Evolutionary conservation across 2,113 vertebrate genomes (phyloP).

Genomic region (Aegithalos caudatus): DNA sequence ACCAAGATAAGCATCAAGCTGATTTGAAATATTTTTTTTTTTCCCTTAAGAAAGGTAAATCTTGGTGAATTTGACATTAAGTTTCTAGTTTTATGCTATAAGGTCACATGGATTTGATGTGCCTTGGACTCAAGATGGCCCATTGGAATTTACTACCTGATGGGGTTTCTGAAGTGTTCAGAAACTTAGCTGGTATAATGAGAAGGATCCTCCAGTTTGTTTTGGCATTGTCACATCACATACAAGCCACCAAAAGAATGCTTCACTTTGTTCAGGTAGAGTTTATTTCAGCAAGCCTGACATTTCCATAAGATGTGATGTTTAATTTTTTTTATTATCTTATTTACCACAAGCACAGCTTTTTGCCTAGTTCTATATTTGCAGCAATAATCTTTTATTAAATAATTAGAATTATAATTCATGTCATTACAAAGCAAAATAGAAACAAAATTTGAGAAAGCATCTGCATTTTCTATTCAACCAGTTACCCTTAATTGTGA

Average conservation of each 20-base stretch:
- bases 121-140: not conserved
- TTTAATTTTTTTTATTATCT: not conserved
- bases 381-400: not conserved
- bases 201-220: not conserved
- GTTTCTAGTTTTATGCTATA: not conserved
- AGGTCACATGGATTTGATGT: not conserved
- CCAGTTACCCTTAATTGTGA: not conserved
- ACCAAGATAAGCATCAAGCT: not conserved
- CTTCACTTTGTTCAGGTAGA: not conserved
- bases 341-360: not conserved
- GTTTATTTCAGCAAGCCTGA: not conserved
- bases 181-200: not conserved
- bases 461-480: not conserved
- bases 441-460: not conserved
- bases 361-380: not conserved
- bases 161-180: not conserved
- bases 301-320: fast-evolving
- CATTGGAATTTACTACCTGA: not conserved
- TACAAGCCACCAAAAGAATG: fast-evolving
- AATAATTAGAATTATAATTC: not conserved
- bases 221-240: not conserved
- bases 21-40: not conserved
- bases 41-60: not conserved
- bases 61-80: not conserved
- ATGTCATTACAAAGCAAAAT: not conserved